These are phyloP conservation scores for Enteromius mattozi DNA, from an alignment of 2,797 vertebrate species.

Conservation along the genomic window DNA sequence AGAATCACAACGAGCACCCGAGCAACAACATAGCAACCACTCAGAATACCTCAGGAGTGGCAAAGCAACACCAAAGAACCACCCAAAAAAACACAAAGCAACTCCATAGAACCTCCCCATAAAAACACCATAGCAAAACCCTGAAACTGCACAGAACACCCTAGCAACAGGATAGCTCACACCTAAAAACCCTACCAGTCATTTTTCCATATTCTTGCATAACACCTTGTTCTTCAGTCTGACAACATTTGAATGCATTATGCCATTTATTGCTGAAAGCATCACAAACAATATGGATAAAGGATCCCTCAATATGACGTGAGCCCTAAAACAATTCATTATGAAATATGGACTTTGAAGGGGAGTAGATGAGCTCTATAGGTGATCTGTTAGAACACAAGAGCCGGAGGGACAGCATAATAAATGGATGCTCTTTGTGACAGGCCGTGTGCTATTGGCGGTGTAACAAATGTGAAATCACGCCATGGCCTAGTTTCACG, in stretches of 20 bases:
- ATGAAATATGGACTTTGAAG: constrained; percentile 34
- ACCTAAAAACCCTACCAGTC: background rate
- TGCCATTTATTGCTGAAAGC: constrained; percentile 16
- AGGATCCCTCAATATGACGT: background rate
- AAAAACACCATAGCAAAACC: background rate
- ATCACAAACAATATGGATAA: constrained; percentile 22
- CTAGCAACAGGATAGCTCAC: background rate
- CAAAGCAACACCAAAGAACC: background rate
- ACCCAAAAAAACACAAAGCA: background rate
- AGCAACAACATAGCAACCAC: background rate
- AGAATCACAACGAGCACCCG: background rate
- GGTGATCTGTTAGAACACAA: constrained; percentile 48
- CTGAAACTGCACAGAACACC: background rate
- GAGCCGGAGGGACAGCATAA: constrained; percentile 52
- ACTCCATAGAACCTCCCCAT: background rate
- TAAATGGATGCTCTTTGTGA: constrained; percentile 67
- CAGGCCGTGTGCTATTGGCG: constrained; percentile 64
- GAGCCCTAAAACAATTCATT: constrained; percentile 8
- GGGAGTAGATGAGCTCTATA: constrained; percentile 44
- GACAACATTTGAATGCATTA: constrained; percentile 26
- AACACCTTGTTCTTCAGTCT: constrained; percentile 28
- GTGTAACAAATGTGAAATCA: constrained; percentile 71
- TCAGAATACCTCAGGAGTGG: background rate
- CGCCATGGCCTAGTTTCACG: constrained; percentile 70
- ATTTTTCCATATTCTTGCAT: constrained; percentile 1